A percentile compares a stretch with the other conserved stretches of the same genome.
Conservation (phyloP, 1,140 invertebrate genomes). For the Eumaeus atala region DNA sequence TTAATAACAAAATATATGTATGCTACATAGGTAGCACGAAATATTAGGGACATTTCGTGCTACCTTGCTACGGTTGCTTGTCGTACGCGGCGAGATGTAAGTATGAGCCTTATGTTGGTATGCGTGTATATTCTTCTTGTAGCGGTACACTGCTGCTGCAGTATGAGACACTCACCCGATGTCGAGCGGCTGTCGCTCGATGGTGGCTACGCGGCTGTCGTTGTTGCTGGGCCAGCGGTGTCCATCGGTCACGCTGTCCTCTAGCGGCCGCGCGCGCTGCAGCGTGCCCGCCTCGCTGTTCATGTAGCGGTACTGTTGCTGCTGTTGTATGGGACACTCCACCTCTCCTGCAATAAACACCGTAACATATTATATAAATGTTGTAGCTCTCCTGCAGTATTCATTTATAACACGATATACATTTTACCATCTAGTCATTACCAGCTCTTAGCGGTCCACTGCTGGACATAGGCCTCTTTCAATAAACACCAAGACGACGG, state of each 20-base stretch:
- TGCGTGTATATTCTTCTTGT: background rate
- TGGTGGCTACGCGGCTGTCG: constrained; percentile 79
- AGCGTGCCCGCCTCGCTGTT: constrained; percentile 74
- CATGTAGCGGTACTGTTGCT: constrained; percentile 92
- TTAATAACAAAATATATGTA: too few species aligned
- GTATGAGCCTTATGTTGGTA: too few species aligned
- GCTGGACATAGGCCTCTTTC: too few species aligned
- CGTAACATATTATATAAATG: background rate
- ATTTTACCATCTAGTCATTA: too few species aligned
- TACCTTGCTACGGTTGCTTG: too few species aligned
- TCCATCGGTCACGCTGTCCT: constrained; percentile 61
- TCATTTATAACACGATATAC: too few species aligned
- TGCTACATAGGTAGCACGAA: too few species aligned
- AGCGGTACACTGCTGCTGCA: constrained; percentile 1
- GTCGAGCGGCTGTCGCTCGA: constrained; percentile 87
- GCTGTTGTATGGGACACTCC: constrained; percentile 76
- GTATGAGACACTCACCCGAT: constrained; percentile 84
- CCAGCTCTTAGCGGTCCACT: too few species aligned
- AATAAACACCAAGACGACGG: too few species aligned
- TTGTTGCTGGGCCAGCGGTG: constrained; percentile 83
- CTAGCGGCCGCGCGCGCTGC: constrained; percentile 55
- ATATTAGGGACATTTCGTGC: too few species aligned
- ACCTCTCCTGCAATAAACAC: constrained; percentile 78
- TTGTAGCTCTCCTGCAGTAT: background rate
- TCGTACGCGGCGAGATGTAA: too few species aligned